phyloP scores from a whole-genome alignment of 2,888 invertebrate genomes.

The Odontomyia ornata region DNA sequence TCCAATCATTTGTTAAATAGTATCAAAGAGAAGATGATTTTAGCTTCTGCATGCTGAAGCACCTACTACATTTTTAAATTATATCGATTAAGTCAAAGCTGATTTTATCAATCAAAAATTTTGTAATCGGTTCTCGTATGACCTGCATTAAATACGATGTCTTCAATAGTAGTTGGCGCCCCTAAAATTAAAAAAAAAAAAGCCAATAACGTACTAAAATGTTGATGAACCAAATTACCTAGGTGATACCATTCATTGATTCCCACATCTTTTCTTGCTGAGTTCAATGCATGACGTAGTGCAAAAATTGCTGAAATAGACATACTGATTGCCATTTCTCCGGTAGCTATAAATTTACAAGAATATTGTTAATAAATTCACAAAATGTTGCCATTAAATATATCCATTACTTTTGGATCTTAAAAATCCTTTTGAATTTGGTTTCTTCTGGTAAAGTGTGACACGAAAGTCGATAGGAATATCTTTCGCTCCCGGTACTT shows the following conservation, averaged over 20 bases:
- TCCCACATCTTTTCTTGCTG: slow-evolving; percentile 66
- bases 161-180: slow-evolving; percentile 50
- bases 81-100: too few relatives aligned
- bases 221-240: slow-evolving; percentile 42
- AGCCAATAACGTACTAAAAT: background rate
- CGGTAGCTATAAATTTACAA: slow-evolving; percentile 55
- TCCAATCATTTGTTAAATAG: too few relatives aligned
- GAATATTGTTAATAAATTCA: background rate
- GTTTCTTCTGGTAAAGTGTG: slow-evolving; percentile 70
- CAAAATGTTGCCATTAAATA: background rate
- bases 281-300: slow-evolving; percentile 66
- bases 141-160: slow-evolving; percentile 40
- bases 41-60: too few relatives aligned
- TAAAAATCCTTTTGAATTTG: slow-evolving; percentile 71
- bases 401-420: slow-evolving; percentile 74
- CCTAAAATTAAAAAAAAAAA: slow-evolving; percentile 57
- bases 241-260: slow-evolving; percentile 63
- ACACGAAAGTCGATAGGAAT: slow-evolving; percentile 76
- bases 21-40: too few relatives aligned
- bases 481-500: slow-evolving; percentile 75
- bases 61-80: too few relatives aligned
- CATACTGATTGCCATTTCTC: slow-evolving; percentile 58
- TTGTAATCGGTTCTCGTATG: slow-evolving; percentile 1
- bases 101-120: slow-evolving; percentile 50
- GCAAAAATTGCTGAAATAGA: slow-evolving; percentile 62